Conservation (phyloP, 2,113 vertebrate species). For the Saguinus midas region DNA sequence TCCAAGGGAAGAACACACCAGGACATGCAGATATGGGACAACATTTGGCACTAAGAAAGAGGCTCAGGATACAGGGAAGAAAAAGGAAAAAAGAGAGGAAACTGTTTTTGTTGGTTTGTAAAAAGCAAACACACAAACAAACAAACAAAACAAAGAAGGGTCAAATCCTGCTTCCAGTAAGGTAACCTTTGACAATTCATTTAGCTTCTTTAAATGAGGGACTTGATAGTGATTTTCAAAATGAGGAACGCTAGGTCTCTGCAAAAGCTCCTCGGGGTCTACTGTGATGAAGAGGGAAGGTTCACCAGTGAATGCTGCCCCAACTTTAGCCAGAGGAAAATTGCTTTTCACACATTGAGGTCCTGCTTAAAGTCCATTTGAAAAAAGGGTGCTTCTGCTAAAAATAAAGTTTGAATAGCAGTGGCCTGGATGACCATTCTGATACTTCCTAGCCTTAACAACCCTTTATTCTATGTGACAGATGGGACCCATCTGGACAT, state of each 20-base stretch:
- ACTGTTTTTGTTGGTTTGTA: not conserved
- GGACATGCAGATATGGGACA: not conserved
- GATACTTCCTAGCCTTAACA: not conserved
- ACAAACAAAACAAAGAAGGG: not conserved
- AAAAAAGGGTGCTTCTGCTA: not conserved
- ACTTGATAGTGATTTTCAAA: conserved; percentile 1
- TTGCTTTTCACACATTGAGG: not conserved
- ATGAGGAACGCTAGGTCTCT: conserved; percentile 12
- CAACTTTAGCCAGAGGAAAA: conserved; percentile 22
- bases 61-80: not conserved
- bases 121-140: conserved; percentile 29
- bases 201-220: conserved; percentile 25
- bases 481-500: not conserved
- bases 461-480: not conserved
- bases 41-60: not conserved
- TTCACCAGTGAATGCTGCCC: not conserved
- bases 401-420: conserved; percentile 3
- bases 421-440: not conserved
- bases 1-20: not conserved
- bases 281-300: not conserved
- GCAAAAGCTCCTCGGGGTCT: not conserved
- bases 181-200: not conserved
- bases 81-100: not conserved
- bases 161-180: not conserved
- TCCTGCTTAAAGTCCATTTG: not conserved